Percentiles rank a stretch among this genome's conserved stretches.
Conservation (phyloP, 2,797 vertebrate genomes). For the Cossypha polioptera region DNA sequence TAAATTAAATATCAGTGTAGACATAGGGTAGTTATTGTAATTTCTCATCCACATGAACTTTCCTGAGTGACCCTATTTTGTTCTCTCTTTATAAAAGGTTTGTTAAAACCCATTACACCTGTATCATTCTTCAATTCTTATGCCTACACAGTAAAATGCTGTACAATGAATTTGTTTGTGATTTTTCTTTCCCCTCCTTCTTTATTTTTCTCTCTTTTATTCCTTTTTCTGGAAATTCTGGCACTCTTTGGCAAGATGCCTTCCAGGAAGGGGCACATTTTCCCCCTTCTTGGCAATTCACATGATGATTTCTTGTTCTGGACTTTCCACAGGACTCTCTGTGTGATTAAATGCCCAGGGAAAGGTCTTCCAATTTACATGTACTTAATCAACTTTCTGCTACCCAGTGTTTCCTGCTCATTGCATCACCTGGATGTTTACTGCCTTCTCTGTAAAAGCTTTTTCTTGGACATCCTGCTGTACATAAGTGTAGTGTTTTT, state of each 20-base stretch:
- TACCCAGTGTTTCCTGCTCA: background rate
- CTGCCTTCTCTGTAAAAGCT: background rate
- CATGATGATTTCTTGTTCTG: background rate
- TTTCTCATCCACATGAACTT: background rate
- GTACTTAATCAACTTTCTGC: background rate
- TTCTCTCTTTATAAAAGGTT: background rate
- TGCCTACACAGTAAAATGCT: background rate
- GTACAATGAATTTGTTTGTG: rapidly evolving
- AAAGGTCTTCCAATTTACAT: background rate
- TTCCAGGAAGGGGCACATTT: background rate
- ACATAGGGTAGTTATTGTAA: background rate
- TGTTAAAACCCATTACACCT: background rate
- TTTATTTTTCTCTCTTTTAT: background rate
- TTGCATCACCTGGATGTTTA: background rate
- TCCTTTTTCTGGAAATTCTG: background rate
- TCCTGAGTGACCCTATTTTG: rapidly evolving
- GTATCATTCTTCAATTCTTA: background rate
- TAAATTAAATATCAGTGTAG: background rate
- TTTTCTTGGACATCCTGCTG: background rate
- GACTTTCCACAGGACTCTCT: background rate
- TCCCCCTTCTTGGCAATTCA: background rate
- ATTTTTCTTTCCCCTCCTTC: rapidly evolving
- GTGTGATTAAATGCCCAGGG: background rate
- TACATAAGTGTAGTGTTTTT: background rate
- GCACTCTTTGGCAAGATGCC: background rate